Percentiles rank a stretch among this genome's conserved stretches.
These are phyloP conservation scores for Temnothorax ravouxi DNA, from an alignment of 2,888 invertebrate species.

Conservation along the genomic window DNA sequence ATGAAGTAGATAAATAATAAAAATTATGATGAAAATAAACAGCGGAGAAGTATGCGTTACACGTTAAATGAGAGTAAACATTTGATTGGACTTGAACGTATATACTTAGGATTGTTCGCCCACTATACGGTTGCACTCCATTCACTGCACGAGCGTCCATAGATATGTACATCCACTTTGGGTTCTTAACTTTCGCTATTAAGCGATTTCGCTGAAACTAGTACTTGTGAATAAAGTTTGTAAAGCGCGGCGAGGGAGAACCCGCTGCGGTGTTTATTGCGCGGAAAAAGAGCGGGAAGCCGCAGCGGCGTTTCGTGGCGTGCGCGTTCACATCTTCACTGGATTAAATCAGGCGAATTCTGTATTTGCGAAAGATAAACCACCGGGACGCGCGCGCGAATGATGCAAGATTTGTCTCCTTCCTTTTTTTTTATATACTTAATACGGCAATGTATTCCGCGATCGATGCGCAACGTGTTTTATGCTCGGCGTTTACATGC, in stretches of 20 bases:
- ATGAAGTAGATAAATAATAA: background rate
- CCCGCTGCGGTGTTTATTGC: conserved; percentile 56
- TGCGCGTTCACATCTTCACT: conserved; percentile 1
- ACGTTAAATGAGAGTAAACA: conserved; percentile 21
- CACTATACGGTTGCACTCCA: background rate
- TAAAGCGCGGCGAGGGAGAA: conserved; percentile 44
- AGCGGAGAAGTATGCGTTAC: background rate
- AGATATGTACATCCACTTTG: conserved; percentile 50
- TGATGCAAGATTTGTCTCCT: background rate
- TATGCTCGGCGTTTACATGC: conserved; percentile 28
- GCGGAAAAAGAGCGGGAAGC: conserved; percentile 42
- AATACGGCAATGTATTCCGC: conserved; percentile 25
- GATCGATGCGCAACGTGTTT: conserved; percentile 42
- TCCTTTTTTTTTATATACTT: conserved; percentile 13
- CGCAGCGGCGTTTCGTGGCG: conserved; percentile 51
- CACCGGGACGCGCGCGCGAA: background rate
- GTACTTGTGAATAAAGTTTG: conserved; percentile 52
- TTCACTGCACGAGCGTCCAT: conserved; percentile 26
- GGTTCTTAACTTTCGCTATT: conserved; percentile 60
- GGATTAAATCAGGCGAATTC: conserved; percentile 29
- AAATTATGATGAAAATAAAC: background rate
- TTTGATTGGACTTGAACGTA: conserved; percentile 4
- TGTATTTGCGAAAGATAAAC: conserved; percentile 5
- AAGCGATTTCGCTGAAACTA: conserved; percentile 55
- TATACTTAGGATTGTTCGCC: conserved; percentile 19